phyloP scores from a whole-genome alignment of 2,797 vertebrate species.

The Ambastaia sidthimunki region DNA sequence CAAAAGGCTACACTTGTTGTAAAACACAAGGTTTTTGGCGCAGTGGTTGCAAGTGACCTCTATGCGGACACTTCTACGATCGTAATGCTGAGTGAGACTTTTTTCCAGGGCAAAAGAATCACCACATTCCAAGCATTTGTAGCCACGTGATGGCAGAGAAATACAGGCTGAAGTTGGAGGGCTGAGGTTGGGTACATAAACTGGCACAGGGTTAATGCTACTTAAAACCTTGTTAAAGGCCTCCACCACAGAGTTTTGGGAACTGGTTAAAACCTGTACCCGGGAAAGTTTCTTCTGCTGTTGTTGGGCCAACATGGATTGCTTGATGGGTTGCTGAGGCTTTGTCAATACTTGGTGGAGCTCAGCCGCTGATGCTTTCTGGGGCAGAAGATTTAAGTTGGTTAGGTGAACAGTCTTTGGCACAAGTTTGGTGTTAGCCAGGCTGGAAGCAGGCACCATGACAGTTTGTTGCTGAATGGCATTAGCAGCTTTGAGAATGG shows the following conservation, averaged over 20 bases:
- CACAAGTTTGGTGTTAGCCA: slow-evolving; percentile 92
- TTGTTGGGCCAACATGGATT: slow-evolving; percentile 84
- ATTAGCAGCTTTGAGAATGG: slow-evolving; percentile 95
- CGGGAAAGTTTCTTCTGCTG: slow-evolving; percentile 89
- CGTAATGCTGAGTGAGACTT: slow-evolving; percentile 93
- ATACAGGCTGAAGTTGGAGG: slow-evolving; percentile 90
- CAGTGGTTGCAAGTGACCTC: slow-evolving; percentile 99
- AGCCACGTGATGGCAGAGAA: slow-evolving; percentile 88
- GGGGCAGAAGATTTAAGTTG: slow-evolving; percentile 94
- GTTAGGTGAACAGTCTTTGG: slow-evolving; percentile 97
- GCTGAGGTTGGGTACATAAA: slow-evolving; percentile 94
- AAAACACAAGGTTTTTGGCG: slow-evolving; percentile 92
- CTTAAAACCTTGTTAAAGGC: slow-evolving; percentile 98
- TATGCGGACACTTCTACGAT: slow-evolving; percentile 92
- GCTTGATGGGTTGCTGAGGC: slow-evolving; percentile 84
- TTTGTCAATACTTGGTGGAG: slow-evolving; percentile 89
- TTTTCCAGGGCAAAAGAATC: slow-evolving; percentile 97
- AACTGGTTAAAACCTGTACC: slow-evolving; percentile 91
- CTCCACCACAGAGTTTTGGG: slow-evolving; percentile 95
- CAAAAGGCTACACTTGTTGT: slow-evolving; percentile 97
- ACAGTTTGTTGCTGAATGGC: slow-evolving; percentile 94
- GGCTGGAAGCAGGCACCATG: slow-evolving; percentile 92
- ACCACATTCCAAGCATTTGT: slow-evolving; percentile 95
- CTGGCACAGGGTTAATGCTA: slow-evolving; percentile 94
- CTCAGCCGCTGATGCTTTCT: slow-evolving; percentile 85